Evolutionary conservation across 2,888 invertebrate genomes (phyloP).

Genomic region (Epirrita christyi): DNA sequence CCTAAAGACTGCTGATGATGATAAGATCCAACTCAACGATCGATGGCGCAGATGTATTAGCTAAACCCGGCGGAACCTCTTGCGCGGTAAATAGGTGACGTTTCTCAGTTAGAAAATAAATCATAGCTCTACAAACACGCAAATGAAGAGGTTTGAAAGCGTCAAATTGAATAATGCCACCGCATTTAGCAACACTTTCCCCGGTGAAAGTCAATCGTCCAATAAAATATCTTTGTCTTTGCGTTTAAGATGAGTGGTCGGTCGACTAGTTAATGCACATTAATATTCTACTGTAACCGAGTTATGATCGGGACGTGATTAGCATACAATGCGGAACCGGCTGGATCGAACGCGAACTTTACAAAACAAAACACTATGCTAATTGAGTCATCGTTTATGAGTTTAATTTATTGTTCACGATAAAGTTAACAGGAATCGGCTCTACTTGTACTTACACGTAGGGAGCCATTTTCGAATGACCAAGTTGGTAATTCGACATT

Average conservation of each 20-base stretch:
- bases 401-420: not conserved
- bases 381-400: not conserved
- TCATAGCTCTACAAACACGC: constrained; percentile 47
- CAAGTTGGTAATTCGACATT: constrained; percentile 43
- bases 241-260: constrained; percentile 50
- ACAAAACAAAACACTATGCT: constrained; percentile 11
- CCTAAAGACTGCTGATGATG: no score
- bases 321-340: constrained; percentile 38
- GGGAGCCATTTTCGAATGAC: no score
- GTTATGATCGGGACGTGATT: constrained; percentile 34
- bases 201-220: constrained; percentile 79
- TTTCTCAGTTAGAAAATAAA: constrained; percentile 34
- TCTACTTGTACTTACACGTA: no score
- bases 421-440: no score
- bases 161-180: constrained; percentile 66
- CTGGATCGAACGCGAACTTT: constrained; percentile 1
- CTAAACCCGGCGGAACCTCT: not conserved
- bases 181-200: constrained; percentile 78
- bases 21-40: not conserved
- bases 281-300: constrained; percentile 37
- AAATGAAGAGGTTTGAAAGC: constrained; percentile 70
- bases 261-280: constrained; percentile 44
- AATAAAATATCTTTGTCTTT: constrained; percentile 73
- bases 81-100: not conserved
- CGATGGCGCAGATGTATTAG: not conserved